A percentile compares a stretch with the other conserved stretches of the same genome.
Evolutionary conservation across 2,797 vertebrate species (phyloP).

Genomic region (Melopsittacus undulatus): DNA sequence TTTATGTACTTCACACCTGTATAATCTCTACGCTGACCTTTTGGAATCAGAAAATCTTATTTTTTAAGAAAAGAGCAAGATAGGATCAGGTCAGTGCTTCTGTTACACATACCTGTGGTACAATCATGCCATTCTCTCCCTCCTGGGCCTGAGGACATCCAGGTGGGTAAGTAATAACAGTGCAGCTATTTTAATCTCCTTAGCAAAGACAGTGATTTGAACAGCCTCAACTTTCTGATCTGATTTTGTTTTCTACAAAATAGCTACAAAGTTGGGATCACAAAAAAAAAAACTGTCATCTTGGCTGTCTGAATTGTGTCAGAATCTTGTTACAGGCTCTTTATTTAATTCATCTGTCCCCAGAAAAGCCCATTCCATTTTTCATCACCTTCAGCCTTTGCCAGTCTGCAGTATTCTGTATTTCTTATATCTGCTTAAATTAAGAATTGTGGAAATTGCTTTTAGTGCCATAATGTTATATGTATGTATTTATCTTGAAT

Average conservation of each 20-base stretch:
- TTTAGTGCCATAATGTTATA: not conserved
- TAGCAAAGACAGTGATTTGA: not conserved
- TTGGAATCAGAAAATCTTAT: not conserved
- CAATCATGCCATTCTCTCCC: not conserved
- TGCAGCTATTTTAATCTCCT: not conserved
- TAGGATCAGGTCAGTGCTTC: not conserved
- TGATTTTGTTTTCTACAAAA: not conserved
- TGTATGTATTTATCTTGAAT: not conserved
- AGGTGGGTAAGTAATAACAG: not conserved
- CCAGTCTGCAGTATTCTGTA: not conserved
- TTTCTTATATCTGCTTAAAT: not conserved
- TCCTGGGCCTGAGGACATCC: not conserved
- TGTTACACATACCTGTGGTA: not conserved
- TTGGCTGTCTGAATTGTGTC: not conserved
- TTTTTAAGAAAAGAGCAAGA: not conserved
- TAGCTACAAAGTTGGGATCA: not conserved
- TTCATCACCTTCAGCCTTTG: not conserved
- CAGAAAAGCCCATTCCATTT: rapidly evolving
- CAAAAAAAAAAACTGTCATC: not conserved
- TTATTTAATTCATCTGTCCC: not conserved
- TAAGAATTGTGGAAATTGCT: not conserved
- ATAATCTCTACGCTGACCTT: not conserved
- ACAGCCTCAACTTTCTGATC: not conserved
- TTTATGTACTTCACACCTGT: not conserved
- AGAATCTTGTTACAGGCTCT: not conserved